phyloP scores from a whole-genome alignment of 2,797 vertebrate species.

The Gadopsis bispinosus region DNA sequence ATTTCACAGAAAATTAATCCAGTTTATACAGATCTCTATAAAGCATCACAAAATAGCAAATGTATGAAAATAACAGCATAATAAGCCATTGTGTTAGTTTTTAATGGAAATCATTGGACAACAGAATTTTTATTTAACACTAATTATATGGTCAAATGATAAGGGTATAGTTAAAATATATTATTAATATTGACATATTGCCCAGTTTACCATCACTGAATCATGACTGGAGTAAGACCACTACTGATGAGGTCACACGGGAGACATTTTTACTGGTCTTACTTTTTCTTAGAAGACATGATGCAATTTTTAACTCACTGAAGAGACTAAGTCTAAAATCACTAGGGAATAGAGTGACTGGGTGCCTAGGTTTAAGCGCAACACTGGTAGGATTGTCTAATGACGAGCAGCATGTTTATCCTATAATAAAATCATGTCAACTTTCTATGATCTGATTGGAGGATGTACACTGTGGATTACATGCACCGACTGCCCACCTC shows the following conservation, averaged over 20 bases:
- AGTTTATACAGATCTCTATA: neutral
- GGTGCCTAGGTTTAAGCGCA: slow-evolving; percentile 15
- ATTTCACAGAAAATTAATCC: neutral
- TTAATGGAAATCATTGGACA: neutral
- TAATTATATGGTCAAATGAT: neutral
- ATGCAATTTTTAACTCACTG: slow-evolving; percentile 44
- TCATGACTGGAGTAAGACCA: neutral
- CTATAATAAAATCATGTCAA: slow-evolving; percentile 7
- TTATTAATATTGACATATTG: neutral
- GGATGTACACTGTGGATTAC: neutral
- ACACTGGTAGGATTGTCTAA: slow-evolving; percentile 4
- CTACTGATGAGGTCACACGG: neutral
- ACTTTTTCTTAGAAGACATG: slow-evolving; percentile 23
- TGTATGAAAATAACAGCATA: neutral
- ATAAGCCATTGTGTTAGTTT: neutral
- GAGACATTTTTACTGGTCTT: neutral
- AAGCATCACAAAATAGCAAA: neutral
- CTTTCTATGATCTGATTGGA: neutral
- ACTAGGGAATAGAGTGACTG: slow-evolving; percentile 15
- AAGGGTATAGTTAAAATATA: neutral
- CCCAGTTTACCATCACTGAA: neutral
- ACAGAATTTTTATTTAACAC: neutral
- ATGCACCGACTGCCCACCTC: neutral
- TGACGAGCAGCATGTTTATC: slow-evolving; percentile 1
- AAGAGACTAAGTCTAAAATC: slow-evolving; percentile 19